Evolutionary conservation across 2,113 vertebrate genomes (phyloP), one percentile per base, ranked within the genome.

Genomic region (Ahaetulla prasina): DNA sequence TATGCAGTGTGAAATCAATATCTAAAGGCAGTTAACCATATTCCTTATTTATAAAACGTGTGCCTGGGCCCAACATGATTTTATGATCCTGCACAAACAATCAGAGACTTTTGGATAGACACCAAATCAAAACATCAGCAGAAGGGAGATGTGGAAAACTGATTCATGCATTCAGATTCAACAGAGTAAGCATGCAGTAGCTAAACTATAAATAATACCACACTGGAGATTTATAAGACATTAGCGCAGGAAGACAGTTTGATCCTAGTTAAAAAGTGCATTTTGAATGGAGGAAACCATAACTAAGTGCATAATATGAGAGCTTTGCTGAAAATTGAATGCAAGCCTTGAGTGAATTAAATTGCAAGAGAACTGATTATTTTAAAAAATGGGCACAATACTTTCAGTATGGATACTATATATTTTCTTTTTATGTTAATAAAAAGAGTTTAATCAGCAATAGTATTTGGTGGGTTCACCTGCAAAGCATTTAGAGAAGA

Each of bases 121-220:
- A 96, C 91, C 96, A 96, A 95, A 95, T 96, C 95, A 97, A 97
- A 97, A 96, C 96, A 96, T 95, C 94, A 95, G 95, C 94, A 94
- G 63, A 91, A 93, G 92, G 93, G 91, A 96, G 96, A 96, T 95
- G 95, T 95, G 96, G 95, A 96, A 97, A 97, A 97, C 94, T 95
- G 96, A 97, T 97, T 97, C 97, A 97, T 97, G 96, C 95, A 91
- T 96, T 96, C 93, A 85, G 92, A 95, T 96, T 96, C 96, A 96
- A 97, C 96, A 97, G 97, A 97, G 94, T 95, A 97, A 97, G 96
- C 95, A 95, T 90, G 96, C 96, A 95, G 98, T 98, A 97, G 97
- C 97, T 92, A 93, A 93, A 94, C 49, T 96, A 96, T 97, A 97
- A 96, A 97, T 96, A 96, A 96, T 94, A 92, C 93, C 85, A 89